A percentile compares a stretch with the other conserved stretches of the same genome.
Conservation (phyloP, 1,140 invertebrate genomes). For the Druon quercuslanigerum region DNA sequence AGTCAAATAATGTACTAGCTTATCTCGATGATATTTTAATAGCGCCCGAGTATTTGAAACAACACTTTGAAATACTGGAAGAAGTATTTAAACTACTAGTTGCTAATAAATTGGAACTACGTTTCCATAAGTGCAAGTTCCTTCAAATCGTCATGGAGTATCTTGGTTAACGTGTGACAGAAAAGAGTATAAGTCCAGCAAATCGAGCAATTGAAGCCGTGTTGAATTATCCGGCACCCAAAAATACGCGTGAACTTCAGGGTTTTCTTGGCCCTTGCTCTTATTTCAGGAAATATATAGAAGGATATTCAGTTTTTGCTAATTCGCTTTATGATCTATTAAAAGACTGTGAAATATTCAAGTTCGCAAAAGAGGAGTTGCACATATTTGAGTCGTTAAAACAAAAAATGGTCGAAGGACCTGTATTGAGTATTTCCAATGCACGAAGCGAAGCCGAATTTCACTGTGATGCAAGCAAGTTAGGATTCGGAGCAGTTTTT, state of each 20-base stretch:
- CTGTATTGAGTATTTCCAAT: no score
- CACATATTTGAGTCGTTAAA: constrained; percentile 37
- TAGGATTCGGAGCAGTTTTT: no score
- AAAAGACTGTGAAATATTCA: no score
- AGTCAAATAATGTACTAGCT: neutral
- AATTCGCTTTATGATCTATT: constrained; percentile 48
- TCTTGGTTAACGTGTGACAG: constrained; percentile 45
- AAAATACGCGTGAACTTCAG: neutral
- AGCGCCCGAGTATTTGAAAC: neutral
- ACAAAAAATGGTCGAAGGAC: constrained; percentile 8
- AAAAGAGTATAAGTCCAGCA: constrained; percentile 36
- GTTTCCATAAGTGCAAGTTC: neutral
- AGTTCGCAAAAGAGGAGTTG: no score
- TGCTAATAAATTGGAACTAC: neutral
- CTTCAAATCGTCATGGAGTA: neutral
- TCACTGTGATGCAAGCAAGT: no score
- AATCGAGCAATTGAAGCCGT: neutral
- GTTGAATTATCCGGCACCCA: neutral
- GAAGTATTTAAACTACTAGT: neutral
- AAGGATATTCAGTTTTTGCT: constrained; percentile 43
- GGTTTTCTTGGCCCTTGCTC: neutral
- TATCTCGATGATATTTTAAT: neutral
- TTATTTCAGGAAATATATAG: no score
- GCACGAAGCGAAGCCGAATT: no score
- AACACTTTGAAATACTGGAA: neutral